Evolutionary conservation across 2,797 vertebrate genomes (phyloP), one percentile per base, ranked within the genome.

Genomic region (Morus bassanus): DNA sequence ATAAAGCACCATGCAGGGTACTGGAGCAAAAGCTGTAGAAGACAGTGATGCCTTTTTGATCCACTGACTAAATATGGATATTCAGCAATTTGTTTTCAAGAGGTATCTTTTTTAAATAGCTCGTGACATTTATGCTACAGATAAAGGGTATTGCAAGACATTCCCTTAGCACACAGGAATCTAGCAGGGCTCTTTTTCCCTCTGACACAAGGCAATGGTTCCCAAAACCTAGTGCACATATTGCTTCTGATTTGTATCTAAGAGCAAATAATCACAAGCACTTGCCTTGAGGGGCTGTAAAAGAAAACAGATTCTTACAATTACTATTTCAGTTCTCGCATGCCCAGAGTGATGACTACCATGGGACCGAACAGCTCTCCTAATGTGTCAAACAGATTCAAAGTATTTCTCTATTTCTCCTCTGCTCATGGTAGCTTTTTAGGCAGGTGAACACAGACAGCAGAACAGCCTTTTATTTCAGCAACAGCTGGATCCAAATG

Each of bases 201-300:
- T 57, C 33, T 35, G 35, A 67, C 7, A 5, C 30, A 45, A 46
- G 13, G 13, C 0, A 0, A 50, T 9, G 2, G 37, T 43, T 84
- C 33, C 35, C 33, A 91, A 82, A 79, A 46, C 45, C 25, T 81
- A 78, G 50, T 23, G 28, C 17, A 87, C 7, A 7, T 23, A 46
- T 7, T 73, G 23, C 30, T 64, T 85, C 16, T 78, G 33, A 78
- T 87, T 64, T 76, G 27, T 35, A 63, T 54, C 35, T 39, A 77
- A 77, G 19, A 79, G 72, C n/a, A 85, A 79, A 85, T 61, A 93
- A 80, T 69, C 60, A 61, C 39, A 80, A 90, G 48, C 15, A 43
- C 18, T 77, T 72, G 25, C 53, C 63, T 61, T 86, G 19, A 90
- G 25, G 18, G 39, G 21, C 41, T 80, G 13, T 51, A 70, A 74